phyloP scores from a whole-genome alignment of 2,113 vertebrate genomes.

The Mastomys natalensis region DNA sequence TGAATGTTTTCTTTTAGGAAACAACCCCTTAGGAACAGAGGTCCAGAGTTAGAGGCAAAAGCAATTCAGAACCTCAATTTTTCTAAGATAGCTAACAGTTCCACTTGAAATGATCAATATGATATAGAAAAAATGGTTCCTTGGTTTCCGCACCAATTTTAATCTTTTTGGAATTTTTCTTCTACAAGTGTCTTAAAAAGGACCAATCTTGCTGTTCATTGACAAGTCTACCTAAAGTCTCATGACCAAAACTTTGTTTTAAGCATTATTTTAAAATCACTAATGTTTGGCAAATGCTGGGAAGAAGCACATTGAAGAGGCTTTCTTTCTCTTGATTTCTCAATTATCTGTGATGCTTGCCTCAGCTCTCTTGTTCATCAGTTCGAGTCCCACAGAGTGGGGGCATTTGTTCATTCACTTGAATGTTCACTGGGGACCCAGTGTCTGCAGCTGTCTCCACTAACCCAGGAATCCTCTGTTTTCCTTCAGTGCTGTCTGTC shows the following conservation, averaged over 20 bases:
- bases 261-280: not conserved
- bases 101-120: conserved; percentile 72
- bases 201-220: conserved; percentile 24
- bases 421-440: not conserved
- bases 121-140: conserved; percentile 47
- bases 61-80: conserved; percentile 75
- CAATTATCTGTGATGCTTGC: not conserved
- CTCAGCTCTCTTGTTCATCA: not conserved
- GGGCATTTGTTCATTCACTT: not conserved
- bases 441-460: not conserved
- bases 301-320: not conserved
- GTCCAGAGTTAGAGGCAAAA: conserved; percentile 69
- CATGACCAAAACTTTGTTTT: not conserved
- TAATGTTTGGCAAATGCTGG: not conserved
- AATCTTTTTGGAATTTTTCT: conserved; percentile 63
- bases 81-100: conserved; percentile 66
- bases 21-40: conserved; percentile 67
- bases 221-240: conserved; percentile 50
- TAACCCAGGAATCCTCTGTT: not conserved
- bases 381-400: not conserved
- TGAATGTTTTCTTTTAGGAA: conserved; percentile 76
- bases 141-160: conserved; percentile 62
- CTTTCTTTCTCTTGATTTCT: conserved; percentile 37
- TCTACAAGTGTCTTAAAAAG: conserved; percentile 20
- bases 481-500: not conserved